Evolutionary conservation across 2,888 invertebrate genomes (phyloP), one percentile per base, ranked within the genome.

Genomic region (Volucella zonaria): DNA sequence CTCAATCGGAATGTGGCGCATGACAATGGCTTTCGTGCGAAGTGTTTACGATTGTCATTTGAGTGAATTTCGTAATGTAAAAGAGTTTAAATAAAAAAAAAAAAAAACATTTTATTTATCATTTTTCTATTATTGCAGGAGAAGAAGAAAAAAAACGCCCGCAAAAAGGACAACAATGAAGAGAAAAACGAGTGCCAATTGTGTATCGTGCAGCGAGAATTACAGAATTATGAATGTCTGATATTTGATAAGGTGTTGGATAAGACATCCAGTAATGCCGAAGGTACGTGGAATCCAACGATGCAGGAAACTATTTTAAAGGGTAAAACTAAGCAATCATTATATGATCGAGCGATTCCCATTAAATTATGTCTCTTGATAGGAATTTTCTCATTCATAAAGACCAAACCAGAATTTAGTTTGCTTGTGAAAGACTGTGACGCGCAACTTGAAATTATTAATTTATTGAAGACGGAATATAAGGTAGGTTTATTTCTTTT

Each of bases 391-490:
- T 15, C 47, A 3, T 6, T n/a, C 23, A 43, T 73, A 8, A 81
- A 51, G 64, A 0, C 1, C 9, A 83, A 70, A 15, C 38, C 8
- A 1, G 31, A 62, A 8, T 18, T 81, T 6, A 12, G 68, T 80
- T 31, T 88, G 89, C n/a, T 90, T 42, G 87, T 93, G 6, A 91
- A 93, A 74, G 93, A 93, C 88, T 94, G 93, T 4, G 90, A 91
- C 62, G 89, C 90, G 12, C 94, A 94, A 88, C 88, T 95, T 40
- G 93, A 93, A 56, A 88, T 94, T 15, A 90, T 95, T 61, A 94
- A 95, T 45, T 90, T 90, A 1, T 89, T 94, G 87, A 95, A 95
- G 89, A 94, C 94, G 85, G 94, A 96, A 89, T 95, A 95, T 89
- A 94, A 93, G 88, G 85, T 81, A 62, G 11, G 92, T 93, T 89